Conservation (phyloP, 2,888 invertebrate species). For the Seira musarum region DNA sequence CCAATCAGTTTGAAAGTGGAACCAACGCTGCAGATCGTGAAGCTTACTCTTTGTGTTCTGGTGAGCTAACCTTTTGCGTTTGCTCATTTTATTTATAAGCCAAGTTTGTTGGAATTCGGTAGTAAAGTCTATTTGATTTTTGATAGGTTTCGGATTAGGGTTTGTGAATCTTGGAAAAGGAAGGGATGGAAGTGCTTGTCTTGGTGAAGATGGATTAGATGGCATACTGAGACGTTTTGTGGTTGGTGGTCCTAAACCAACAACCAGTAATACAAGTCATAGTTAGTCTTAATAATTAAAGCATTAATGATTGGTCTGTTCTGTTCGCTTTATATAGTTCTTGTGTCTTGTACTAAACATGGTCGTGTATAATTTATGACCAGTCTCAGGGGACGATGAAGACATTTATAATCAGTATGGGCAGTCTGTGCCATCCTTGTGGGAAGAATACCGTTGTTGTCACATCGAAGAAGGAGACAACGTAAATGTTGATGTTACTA, state of each 20-base stretch:
- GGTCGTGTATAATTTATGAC: too few species aligned
- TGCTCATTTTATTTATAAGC: neutral
- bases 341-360: too few species aligned
- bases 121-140: neutral
- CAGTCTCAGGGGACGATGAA: slow-evolving; percentile 60
- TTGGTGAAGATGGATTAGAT: slow-evolving; percentile 68
- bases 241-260: slow-evolving; percentile 69
- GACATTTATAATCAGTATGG: slow-evolving; percentile 65
- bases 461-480: slow-evolving; percentile 70
- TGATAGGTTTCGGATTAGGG: slow-evolving; percentile 66
- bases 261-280: slow-evolving; percentile 34
- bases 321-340: too few species aligned
- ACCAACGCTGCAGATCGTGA: slow-evolving; percentile 65
- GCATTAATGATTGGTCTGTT: slow-evolving; percentile 9
- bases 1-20: slow-evolving; percentile 59
- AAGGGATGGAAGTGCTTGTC: slow-evolving; percentile 51
- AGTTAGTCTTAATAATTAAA: neutral
- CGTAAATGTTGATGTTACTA: slow-evolving; percentile 69
- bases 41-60: slow-evolving; percentile 69
- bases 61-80: slow-evolving; percentile 33
- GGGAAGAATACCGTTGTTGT: slow-evolving; percentile 69
- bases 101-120: neutral
- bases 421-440: slow-evolving; percentile 67
- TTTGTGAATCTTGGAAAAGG: slow-evolving; percentile 69
- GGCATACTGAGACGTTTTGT: slow-evolving; percentile 69